Base-by-base conservation (phyloP, 2,797 vertebrate genomes). In the Pelobates cultripes region DNA sequence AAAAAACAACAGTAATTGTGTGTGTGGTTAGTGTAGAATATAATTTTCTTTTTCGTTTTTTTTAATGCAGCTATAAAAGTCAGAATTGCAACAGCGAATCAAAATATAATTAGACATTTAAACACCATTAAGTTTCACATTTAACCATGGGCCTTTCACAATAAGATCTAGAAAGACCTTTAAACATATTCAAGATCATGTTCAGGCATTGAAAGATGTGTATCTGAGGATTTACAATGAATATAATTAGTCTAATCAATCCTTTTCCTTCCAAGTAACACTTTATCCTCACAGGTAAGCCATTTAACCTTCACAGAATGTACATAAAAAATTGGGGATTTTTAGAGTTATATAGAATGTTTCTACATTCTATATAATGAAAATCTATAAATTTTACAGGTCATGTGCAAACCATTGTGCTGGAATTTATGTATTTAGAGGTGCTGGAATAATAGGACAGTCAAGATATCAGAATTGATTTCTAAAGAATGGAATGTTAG, bases 181-280 rank as follows among this genome's bases (percentile, higher is more conserved):
- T 91, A 90, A 89, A 88, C 89, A 88, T 88, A 92, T 91, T 92
- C 86, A 87, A 83, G 88, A 90, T 87, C 89, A 90, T 85, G 89
- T 87, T 83, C 87, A 88, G 43, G 64, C 85, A 86, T 87, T 90
- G 86, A 89, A 90, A 79, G 83, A 88, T 87, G 84, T 86, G 85
- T 87, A 85, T 83, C 87, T 76, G 81, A 87, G 79, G 84, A 78
- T 83, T 87, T 84, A 75, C 57, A 88, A 89, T 88, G 88, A 88
- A 90, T 90, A 82, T 87, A 86, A 28, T 88, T 85, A 85, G 90
- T 88, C 61, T 85, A 68, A 88, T 86, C 86, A 87, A 90, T 88
- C 89, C 84, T 85, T 90, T 90, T 86, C 55, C 68, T 75, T 81
- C 88, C 75, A 84, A 82, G 81, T 69, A 84, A 84, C 47, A 78